Percentiles rank a stretch among this genome's conserved stretches.
These are phyloP conservation scores for Siniperca scherzeri DNA, from an alignment of 2,797 vertebrate genomes.

Conservation along the genomic window DNA sequence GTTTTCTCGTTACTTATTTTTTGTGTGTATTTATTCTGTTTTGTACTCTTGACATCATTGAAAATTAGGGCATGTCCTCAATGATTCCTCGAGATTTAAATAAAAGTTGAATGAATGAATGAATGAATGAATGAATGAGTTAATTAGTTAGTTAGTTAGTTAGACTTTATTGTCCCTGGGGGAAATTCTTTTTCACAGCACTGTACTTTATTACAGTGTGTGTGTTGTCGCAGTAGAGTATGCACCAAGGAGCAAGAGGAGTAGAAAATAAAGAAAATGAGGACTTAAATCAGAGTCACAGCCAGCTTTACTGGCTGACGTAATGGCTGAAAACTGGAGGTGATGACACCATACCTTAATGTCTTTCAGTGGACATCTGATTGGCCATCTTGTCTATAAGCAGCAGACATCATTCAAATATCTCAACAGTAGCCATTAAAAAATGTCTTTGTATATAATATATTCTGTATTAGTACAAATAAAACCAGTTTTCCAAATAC, in stretches of 20 bases:
- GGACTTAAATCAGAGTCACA: conserved; percentile 45
- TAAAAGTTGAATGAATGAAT: too few species aligned
- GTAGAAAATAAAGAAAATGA: conserved; percentile 35
- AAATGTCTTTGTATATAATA: neutral
- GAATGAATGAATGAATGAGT: neutral
- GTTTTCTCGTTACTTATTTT: too few species aligned
- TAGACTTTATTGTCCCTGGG: too few species aligned
- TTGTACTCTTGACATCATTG: too few species aligned
- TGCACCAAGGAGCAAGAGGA: neutral
- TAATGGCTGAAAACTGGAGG: conserved; percentile 47
- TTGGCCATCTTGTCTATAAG: conserved; percentile 32
- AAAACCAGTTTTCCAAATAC: conserved; percentile 20
- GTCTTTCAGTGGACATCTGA: conserved; percentile 35
- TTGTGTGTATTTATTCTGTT: too few species aligned
- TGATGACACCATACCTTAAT: conserved; percentile 48
- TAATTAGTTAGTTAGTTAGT: neutral
- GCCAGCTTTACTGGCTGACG: conserved; percentile 50
- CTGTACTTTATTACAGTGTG: too few species aligned
- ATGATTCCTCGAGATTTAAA: too few species aligned
- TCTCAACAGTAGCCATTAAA: conserved; percentile 20
- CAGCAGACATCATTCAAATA: conserved; percentile 32
- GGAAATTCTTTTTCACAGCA: too few species aligned
- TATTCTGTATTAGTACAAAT: conserved; percentile 2
- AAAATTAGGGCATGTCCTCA: too few species aligned
- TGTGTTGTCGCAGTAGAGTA: too few species aligned